phyloP scores from a whole-genome alignment of 1,140 invertebrate genomes.

The Eueides isabella region DNA sequence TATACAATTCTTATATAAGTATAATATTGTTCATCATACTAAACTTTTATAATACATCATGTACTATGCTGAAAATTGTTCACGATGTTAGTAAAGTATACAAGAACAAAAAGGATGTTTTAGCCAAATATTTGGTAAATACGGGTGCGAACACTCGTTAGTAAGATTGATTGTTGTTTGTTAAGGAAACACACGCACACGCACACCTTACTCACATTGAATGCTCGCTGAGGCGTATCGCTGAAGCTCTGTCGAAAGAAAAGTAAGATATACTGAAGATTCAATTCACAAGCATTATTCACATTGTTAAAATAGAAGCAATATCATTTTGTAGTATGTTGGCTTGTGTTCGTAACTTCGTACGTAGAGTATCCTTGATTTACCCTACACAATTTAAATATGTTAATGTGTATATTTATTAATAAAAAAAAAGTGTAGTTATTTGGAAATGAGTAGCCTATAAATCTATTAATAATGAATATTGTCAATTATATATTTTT shows the following conservation, averaged over 20 bases:
- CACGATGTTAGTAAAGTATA: constrained; percentile 13
- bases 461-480: no score
- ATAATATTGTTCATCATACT: not conserved
- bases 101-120: constrained; percentile 27
- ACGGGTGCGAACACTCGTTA: constrained; percentile 36
- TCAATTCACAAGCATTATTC: not conserved
- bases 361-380: not conserved
- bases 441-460: no score
- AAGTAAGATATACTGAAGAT: constrained; percentile 29
- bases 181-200: constrained; percentile 35
- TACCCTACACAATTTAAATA: not conserved
- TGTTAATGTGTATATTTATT: not conserved
- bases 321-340: constrained; percentile 3
- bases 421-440: no score
- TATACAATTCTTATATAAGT: no score
- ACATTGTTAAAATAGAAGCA: constrained; percentile 18
- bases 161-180: constrained; percentile 48
- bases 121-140: constrained; percentile 33
- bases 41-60: not conserved
- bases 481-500: no score
- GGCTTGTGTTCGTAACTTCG: not conserved
- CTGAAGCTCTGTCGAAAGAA: constrained; percentile 52
- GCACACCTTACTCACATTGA: constrained; percentile 47
- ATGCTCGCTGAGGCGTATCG: constrained; percentile 42
- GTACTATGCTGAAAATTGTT: not conserved